These are phyloP conservation scores for Paralvinella palmiformis DNA, from an alignment of 1,140 invertebrate species.

Conservation along the genomic window DNA sequence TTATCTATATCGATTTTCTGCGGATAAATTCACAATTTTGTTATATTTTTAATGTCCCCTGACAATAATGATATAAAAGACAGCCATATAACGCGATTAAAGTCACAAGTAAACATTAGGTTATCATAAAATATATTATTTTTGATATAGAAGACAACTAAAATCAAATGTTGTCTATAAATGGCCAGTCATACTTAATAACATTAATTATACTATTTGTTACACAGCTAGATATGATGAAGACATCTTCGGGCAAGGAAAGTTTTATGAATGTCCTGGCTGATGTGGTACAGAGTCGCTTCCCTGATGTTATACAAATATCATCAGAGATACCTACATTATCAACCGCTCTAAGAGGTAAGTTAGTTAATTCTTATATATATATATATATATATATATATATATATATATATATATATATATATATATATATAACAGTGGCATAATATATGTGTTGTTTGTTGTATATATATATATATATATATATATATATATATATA, in stretches of 20 bases:
- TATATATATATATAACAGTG: no score
- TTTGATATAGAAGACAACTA: background rate
- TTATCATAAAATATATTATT: background rate
- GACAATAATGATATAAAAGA: no score
- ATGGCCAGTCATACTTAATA: background rate
- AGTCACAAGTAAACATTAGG: background rate
- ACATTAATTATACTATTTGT: background rate
- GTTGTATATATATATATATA: no score
- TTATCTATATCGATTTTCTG: no score
- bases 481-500: no score
- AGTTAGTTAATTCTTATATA: no score
- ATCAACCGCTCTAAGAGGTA: conserved; percentile 39
- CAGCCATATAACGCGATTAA: no score
- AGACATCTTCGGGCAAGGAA: conserved; percentile 41
- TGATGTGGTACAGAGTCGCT: conserved; percentile 37
- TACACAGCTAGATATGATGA: conserved; percentile 43
- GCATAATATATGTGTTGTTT: no score
- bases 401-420: no score
- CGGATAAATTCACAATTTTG: no score
- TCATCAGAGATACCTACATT: conserved; percentile 37
- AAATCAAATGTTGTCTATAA: background rate
- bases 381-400: no score
- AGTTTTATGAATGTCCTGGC: conserved; percentile 46
- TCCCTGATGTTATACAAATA: conserved; percentile 36
- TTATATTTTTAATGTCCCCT: no score